Percentiles rank a stretch among this genome's conserved stretches.
phyloP scores from a whole-genome alignment of 2,113 vertebrate species.

The Dinomys branickii region DNA sequence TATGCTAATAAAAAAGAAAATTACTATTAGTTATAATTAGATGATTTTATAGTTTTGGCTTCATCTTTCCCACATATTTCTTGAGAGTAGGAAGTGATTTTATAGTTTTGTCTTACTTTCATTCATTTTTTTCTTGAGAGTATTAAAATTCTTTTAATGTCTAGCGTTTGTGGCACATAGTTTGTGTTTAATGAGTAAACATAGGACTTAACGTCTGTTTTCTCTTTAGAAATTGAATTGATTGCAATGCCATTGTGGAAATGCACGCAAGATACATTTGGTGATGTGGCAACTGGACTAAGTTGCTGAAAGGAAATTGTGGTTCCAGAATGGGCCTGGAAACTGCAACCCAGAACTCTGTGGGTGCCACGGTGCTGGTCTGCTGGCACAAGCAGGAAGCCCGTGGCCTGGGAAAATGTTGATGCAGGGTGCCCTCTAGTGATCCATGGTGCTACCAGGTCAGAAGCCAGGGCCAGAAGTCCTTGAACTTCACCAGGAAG shows the following conservation, averaged over 20 bases:
- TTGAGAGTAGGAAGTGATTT: neutral
- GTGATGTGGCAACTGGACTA: constrained; percentile 63
- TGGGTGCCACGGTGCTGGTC: neutral
- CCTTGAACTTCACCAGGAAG: constrained; percentile 34
- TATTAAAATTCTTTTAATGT: neutral
- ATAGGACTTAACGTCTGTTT: neutral
- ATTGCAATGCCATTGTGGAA: neutral
- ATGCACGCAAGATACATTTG: neutral
- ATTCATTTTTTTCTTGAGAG: constrained; percentile 11
- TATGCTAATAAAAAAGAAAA: neutral
- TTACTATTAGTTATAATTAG: neutral
- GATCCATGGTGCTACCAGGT: constrained; percentile 35
- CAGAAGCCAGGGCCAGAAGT: constrained; percentile 14
- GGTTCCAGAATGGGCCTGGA: constrained; percentile 38
- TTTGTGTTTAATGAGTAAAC: neutral
- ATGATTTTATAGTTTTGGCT: neutral
- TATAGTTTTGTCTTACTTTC: neutral
- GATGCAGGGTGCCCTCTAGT: constrained; percentile 80
- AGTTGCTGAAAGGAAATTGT: constrained; percentile 65
- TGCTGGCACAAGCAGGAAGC: constrained; percentile 2
- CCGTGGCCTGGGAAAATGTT: neutral
- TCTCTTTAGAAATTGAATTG: constrained; percentile 35
- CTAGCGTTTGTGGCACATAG: neutral
- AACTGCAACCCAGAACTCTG: neutral
- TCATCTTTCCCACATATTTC: neutral